Evolutionary conservation across 1,140 invertebrate species (phyloP), one percentile per base, ranked within the genome.

Genomic region (Macrobrachium rosenbergii): DNA sequence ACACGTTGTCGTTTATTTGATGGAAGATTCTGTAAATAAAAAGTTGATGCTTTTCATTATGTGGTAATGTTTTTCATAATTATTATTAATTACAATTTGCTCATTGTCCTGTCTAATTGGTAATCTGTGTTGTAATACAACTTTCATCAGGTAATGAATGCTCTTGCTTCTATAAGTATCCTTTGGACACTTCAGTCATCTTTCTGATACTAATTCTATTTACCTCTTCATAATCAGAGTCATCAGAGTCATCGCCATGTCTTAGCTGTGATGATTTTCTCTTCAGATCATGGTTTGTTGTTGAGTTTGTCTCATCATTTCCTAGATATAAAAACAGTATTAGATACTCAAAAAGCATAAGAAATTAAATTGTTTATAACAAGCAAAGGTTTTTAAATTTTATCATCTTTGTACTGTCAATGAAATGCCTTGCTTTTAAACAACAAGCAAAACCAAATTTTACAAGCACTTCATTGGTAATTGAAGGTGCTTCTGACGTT

Each of bases 1-100:
- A 90, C 87, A 63, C 87, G 82, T 64, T 90, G 89, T 21, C 87
- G 63, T 76, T 90, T 90, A 62, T 58, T 37, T 17, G 87, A 88
- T 23, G 89, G 89, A 14, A 87, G 63, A 60, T 64, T 77, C 89
- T 90, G 84, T 37, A 63, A 45, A 62, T 23, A 64, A 21, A 67
- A 79, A n/a, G 21, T 11, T 76, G 43, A 45, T 19, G 28, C 19
- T 19, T 10, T 37, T 58, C 6, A 52, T 52, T 52, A 12, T 52
- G 12, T 10, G 52, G 45, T 58, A 58, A 58, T 12, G 19, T 14
- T 58, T 16, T 17, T 17, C 28, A 37, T 37, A 37, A 37, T 12
- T 77, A 43, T 52, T 12, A 77, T 2, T 58, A 19, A 21, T 76
- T 37, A 7, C 77, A 43, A 12, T 45, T 59, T 62, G 77, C 8